These are phyloP conservation scores for Synanthedon myopaeformis DNA, from an alignment of 2,888 invertebrate genomes.

Conservation along the genomic window DNA sequence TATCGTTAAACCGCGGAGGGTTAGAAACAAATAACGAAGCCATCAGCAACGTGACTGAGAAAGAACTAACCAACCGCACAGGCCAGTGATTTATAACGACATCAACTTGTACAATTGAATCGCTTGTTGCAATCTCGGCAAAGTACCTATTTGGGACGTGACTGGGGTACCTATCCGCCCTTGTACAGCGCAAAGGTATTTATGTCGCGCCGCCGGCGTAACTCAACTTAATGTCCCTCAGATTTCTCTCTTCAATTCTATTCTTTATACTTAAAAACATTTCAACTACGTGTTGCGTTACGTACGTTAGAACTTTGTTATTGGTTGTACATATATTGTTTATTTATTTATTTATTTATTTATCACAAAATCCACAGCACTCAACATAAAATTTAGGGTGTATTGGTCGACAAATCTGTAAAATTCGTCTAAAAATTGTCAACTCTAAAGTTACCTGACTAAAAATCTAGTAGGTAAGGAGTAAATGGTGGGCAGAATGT, in stretches of 20 bases:
- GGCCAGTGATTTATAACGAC: conserved; percentile 41
- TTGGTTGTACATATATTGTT: not conserved
- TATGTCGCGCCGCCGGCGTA: conserved; percentile 10
- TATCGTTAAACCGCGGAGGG: too few species aligned
- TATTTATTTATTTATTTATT: too few species aligned
- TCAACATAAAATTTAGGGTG: too few species aligned
- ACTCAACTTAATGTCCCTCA: conserved; percentile 6
- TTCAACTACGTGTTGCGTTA: not conserved
- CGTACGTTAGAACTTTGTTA: not conserved
- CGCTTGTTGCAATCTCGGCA: conserved; percentile 34
- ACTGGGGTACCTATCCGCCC: conserved; percentile 2
- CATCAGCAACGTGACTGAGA: not conserved
- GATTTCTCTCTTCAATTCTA: conserved; percentile 5
- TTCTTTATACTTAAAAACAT: too few species aligned
- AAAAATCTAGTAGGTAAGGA: too few species aligned
- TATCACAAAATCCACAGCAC: too few species aligned
- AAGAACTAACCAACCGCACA: not conserved
- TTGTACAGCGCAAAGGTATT: conserved; percentile 21
- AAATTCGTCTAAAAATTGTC: too few species aligned
- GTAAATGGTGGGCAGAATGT: too few species aligned
- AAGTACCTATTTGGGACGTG: conserved; percentile 54
- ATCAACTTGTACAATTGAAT: conserved; percentile 47
- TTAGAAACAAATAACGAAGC: too few species aligned
- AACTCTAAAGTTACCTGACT: too few species aligned
- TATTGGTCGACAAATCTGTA: too few species aligned